Evolutionary conservation across 2,113 vertebrate genomes (phyloP).

Genomic region (Hucho hucho): DNA sequence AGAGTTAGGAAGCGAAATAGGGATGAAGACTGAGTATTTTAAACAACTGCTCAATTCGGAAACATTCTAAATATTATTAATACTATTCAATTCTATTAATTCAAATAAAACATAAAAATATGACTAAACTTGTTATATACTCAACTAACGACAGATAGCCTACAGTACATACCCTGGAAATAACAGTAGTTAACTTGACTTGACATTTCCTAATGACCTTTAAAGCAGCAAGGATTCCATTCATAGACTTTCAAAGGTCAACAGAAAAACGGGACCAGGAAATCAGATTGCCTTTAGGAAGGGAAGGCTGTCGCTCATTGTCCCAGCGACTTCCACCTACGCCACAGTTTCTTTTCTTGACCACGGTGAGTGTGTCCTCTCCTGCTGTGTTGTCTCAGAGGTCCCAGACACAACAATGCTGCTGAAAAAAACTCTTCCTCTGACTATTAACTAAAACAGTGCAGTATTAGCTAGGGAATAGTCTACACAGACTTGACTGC

Average conservation of each 20-base stretch:
- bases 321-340: constrained; percentile 64
- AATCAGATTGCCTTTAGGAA: constrained; percentile 67
- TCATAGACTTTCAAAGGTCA: constrained; percentile 54
- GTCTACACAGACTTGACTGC: constrained; percentile 35
- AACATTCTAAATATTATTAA: too few relatives aligned
- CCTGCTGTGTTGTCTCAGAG: constrained; percentile 66
- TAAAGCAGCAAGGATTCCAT: constrained; percentile 47
- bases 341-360: constrained; percentile 55
- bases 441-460: constrained; percentile 50
- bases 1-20: too few relatives aligned
- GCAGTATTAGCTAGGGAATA: constrained; percentile 46
- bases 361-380: constrained; percentile 35
- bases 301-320: constrained; percentile 60
- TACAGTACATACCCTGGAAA: not conserved
- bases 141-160: not conserved
- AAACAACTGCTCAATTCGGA: too few relatives aligned
- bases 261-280: constrained; percentile 50
- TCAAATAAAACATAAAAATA: too few relatives aligned
- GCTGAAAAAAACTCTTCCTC: constrained; percentile 64
- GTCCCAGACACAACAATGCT: constrained; percentile 61
- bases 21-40: too few relatives aligned
- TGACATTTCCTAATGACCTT: constrained; percentile 51
- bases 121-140: too few relatives aligned
- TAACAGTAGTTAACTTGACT: not conserved
- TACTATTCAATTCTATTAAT: too few relatives aligned